Evolutionary conservation across 53 echinoderm and acorn worm genomes (phyloP).

Genomic region (Patiria pectinifera): DNA sequence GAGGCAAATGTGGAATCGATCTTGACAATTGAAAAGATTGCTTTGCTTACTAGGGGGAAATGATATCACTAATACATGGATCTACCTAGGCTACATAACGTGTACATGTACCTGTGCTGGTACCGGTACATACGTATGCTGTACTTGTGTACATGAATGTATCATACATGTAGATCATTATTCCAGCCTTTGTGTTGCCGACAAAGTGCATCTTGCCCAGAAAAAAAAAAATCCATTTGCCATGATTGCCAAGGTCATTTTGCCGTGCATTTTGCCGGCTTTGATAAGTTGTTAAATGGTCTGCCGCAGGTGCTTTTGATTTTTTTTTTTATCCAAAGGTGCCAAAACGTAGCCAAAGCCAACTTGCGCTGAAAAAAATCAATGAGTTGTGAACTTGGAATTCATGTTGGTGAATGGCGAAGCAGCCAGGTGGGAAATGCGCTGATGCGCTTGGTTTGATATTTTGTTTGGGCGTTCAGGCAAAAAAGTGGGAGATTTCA

Average conservation of each 20-base stretch:
- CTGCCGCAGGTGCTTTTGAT: neutral
- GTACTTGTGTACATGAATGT: neutral
- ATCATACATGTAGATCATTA: neutral
- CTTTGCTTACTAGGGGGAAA: too few species aligned
- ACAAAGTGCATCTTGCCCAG: neutral
- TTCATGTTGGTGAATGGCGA: constrained; percentile 12
- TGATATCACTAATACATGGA: too few species aligned
- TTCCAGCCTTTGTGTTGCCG: neutral
- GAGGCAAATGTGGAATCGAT: too few species aligned
- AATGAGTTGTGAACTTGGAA: constrained; percentile 33
- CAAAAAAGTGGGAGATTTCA: constrained; percentile 5
- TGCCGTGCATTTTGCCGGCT: neutral
- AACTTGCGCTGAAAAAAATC: neutral
- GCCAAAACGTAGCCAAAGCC: constrained; percentile 29
- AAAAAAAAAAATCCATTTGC: constrained; percentile 26
- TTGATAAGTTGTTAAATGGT: constrained; percentile 14
- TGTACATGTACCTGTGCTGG: too few species aligned
- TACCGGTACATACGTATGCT: neutral
- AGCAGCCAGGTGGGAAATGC: constrained; percentile 24
- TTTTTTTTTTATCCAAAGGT: constrained; percentile 15
- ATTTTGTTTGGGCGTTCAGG: constrained; percentile 29
- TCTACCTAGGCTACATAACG: too few species aligned
- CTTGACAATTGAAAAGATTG: too few species aligned
- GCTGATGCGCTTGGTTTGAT: constrained; percentile 13
- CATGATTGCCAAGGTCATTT: constrained; percentile 43